Evolutionary conservation across 1,140 invertebrate genomes (phyloP).

Genomic region (Pogonognathellus flavescens): DNA sequence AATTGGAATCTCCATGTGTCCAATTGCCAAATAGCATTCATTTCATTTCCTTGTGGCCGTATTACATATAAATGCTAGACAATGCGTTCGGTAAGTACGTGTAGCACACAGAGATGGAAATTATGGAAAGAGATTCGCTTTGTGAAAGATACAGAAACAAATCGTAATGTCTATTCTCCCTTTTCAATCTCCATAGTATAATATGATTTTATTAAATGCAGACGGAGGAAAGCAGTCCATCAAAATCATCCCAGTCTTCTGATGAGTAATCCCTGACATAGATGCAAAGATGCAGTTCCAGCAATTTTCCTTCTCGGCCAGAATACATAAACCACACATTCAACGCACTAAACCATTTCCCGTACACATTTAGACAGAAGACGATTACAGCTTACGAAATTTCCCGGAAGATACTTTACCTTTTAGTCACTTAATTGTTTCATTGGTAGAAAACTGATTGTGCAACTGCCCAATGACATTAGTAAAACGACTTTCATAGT

Average conservation of each 20-base stretch:
- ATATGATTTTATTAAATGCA: conserved; percentile 13
- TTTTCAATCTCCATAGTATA: background rate
- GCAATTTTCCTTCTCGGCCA: too few relatives aligned
- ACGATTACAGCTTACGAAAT: too few relatives aligned
- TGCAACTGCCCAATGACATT: too few relatives aligned
- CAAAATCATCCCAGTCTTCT: conserved; percentile 3
- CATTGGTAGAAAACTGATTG: too few relatives aligned
- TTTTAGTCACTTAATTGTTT: too few relatives aligned
- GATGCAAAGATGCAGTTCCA: conserved; percentile 19
- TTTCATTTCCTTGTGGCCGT: conserved; percentile 7
- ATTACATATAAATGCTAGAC: too few relatives aligned
- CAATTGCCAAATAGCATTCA: conserved; percentile 47
- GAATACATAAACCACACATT: too few relatives aligned
- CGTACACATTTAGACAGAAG: too few relatives aligned
- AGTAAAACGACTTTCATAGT: too few relatives aligned
- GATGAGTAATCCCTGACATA: conserved; percentile 14
- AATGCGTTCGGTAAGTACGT: background rate
- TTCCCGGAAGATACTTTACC: too few relatives aligned
- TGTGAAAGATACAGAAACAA: background rate
- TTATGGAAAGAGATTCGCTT: background rate
- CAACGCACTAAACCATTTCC: too few relatives aligned
- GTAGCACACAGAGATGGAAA: background rate
- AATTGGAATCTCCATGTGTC: conserved; percentile 54
- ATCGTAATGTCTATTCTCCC: background rate
- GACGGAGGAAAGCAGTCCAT: background rate